Evolutionary conservation across 2,113 vertebrate genomes (phyloP), one percentile per base, ranked within the genome.

Genomic region (Vulpes lagopus): DNA sequence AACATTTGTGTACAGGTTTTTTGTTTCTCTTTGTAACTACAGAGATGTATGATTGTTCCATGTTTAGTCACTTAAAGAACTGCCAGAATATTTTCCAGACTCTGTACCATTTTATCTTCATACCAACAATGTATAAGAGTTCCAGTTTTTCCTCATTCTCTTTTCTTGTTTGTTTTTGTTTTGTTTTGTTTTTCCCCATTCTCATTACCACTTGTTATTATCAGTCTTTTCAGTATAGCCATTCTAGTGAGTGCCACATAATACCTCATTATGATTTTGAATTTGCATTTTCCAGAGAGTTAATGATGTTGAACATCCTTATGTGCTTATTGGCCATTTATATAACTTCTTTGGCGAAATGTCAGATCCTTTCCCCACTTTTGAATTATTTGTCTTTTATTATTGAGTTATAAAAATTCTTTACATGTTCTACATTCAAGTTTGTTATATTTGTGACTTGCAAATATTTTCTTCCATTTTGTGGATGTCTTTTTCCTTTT

Each of bases 301-400:
- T 85, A 76, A 55, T 84, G 53, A 74, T 25, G 17, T 60, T 80
- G 64, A 88, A 55, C n/a, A 78, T 62, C 35, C 83, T 83, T 79
- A 30, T 73, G 23, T 62, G 49, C 11, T 22, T 53, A 25, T 25
- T 80, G 38, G 25, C 35, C 11, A 95, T 90, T 90, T 81, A 32
- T 69, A 60, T 90, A 30, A 82, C 60, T 92, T 93, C 62, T 92
- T 92, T 81, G 51, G 65, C 32, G 43, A 82, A 69, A 81, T n/a
- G 17, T 88, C 62, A 79, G 22, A 35, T n/a, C 25, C 16, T 74
- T 90, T 93, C 25, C 43, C 15, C 11, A 89, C n/a, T 86, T 81
- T 89, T 38, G 30, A 65, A 2, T 64, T n/a, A 38, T 65, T 96
- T 73, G 14, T 53, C 38, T 71, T 89, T 71, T 92, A 85, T 79